These are phyloP conservation scores for Neoascia interrupta DNA, from an alignment of 2,888 invertebrate genomes.

Conservation along the genomic window DNA sequence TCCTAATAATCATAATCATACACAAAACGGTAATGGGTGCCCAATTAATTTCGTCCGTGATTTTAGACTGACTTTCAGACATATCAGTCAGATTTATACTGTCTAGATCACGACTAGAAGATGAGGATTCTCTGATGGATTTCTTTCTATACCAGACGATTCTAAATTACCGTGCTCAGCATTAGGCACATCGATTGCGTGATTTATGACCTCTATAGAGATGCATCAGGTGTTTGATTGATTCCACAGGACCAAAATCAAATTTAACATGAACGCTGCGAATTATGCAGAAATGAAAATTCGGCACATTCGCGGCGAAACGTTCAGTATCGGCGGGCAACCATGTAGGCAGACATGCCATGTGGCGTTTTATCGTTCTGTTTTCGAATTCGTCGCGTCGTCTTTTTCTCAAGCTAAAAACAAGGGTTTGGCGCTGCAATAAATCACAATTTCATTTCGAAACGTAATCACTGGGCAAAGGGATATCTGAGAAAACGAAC, in stretches of 20 bases:
- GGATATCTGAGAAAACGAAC: neutral
- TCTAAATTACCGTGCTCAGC: conserved; percentile 30
- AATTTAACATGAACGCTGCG: conserved; percentile 38
- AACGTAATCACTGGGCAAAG: conserved; percentile 30
- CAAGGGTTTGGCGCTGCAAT: conserved; percentile 66
- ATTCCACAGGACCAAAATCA: conserved; percentile 22
- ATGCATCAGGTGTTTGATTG: conserved; percentile 66
- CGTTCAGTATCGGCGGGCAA: no score
- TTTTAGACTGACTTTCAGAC: conserved; percentile 22
- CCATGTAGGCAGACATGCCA: conserved; percentile 69
- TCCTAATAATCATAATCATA: conserved; percentile 66
- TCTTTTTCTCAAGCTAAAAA: conserved; percentile 24
- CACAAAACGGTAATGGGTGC: conserved; percentile 60
- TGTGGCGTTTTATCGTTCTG: conserved; percentile 64
- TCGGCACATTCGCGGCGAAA: conserved; percentile 16
- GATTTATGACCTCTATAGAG: conserved; percentile 59
- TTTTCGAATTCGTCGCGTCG: conserved; percentile 21
- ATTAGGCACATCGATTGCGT: conserved; percentile 61
- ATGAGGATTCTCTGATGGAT: conserved; percentile 17
- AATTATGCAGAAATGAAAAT: conserved; percentile 6
- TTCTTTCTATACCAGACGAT: conserved; percentile 25
- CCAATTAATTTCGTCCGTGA: conserved; percentile 54
- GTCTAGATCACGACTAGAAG: conserved; percentile 35
- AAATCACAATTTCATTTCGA: conserved; percentile 67
- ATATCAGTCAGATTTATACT: conserved; percentile 63